phyloP scores from a whole-genome alignment of 2,888 invertebrate genomes.

The Acronicta psi region DNA sequence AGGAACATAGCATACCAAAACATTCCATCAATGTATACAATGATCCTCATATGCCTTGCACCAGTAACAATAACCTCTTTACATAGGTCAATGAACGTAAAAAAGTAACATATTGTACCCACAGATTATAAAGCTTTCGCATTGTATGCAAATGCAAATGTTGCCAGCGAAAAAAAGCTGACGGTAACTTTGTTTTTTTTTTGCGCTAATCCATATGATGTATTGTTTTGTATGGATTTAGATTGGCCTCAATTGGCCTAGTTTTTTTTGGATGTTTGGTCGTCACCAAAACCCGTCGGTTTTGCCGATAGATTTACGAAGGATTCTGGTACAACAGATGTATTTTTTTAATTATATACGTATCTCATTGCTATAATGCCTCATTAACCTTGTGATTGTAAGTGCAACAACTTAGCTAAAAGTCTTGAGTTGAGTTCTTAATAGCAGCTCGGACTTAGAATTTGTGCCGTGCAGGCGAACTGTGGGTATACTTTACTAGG shows the following conservation, averaged over 20 bases:
- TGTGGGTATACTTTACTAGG: no score
- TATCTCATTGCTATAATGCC: no score
- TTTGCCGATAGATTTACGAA: conserved; percentile 27
- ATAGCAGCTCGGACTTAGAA: no score
- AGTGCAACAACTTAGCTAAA: no score
- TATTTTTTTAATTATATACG: no score
- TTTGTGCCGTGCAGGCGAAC: no score
- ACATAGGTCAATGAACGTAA: conserved; percentile 54
- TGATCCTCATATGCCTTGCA: conserved; percentile 55
- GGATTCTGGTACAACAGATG: neutral
- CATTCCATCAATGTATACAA: conserved; percentile 23
- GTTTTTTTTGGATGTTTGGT: conserved; percentile 26
- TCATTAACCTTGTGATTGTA: no score
- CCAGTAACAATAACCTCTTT: conserved; percentile 50
- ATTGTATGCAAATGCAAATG: conserved; percentile 68
- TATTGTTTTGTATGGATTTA: conserved; percentile 54
- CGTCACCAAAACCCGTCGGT: no score
- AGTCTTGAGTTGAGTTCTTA: no score
- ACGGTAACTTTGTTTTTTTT: conserved; percentile 40
- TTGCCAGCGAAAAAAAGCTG: conserved; percentile 45
- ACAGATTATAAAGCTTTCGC: conserved; percentile 51
- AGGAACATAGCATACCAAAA: conserved; percentile 28
- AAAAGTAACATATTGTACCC: conserved; percentile 34
- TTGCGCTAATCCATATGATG: conserved; percentile 40
- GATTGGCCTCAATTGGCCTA: conserved; percentile 46